Base-by-base conservation (phyloP, 2,888 invertebrate genomes). In the Agonum fuliginosum region DNA sequence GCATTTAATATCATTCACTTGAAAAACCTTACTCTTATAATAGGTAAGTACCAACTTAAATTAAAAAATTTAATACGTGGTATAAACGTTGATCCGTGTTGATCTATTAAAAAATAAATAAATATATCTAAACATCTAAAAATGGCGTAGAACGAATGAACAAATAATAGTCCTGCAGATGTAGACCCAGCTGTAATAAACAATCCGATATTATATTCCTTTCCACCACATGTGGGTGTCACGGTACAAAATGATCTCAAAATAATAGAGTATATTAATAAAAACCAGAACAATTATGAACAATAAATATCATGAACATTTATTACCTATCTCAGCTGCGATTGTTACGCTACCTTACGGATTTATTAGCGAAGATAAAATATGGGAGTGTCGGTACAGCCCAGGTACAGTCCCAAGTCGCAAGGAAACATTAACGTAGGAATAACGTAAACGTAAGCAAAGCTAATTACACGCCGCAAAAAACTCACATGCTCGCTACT, bases 271-370 rank as follows among this genome's bases (percentile, higher is more conserved):
- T 62, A 27, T 62, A 27, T 17, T 17, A 30, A 30, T 41, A 67
- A 67, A 67, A 67, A 37, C 41, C 8, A 67, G 67, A 30, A 62
- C 62, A 62, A 62, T 62, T 62, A 62, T 62, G 34, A 27, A 30
- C 62, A 30, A 62, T 62, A 62, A 62, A 62, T 62, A 34, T 19
- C 34, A 37, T 62, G 34, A 27, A 30, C 34, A 34, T 17, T 34
- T 10, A 14, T 12, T 27, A 20, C 34, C 3, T 19, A 41, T 67
- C 67, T 10, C 27, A 27, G 17, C 48, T 34, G 12, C 74, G 67
- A 75, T 75, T 75, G 75, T 75, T 48, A 65, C 46, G 75, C 75
- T 75, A 75, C 75, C 58, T 73, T 30, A 67, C 30, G 67, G 75
- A 67, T 67, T 75, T 67, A 67, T 75, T 67, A 67, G 20, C 34